These are phyloP conservation scores for Hemibagrus wyckioides DNA, from an alignment of 2,113 vertebrate genomes.

Conservation along the genomic window DNA sequence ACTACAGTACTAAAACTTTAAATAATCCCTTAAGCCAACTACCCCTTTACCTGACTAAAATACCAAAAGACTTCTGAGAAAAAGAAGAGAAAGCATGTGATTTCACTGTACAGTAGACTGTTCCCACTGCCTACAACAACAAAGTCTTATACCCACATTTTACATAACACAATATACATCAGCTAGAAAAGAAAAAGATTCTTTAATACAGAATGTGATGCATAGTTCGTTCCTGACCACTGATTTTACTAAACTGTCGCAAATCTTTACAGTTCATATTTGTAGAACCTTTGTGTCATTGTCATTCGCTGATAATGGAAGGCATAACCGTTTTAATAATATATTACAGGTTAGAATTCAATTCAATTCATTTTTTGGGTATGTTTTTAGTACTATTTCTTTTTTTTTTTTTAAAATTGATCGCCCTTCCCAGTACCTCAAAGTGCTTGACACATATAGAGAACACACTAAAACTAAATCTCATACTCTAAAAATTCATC, in stretches of 20 bases:
- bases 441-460: neutral
- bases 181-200: neutral
- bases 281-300: neutral
- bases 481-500: neutral
- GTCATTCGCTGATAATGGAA: neutral
- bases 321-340: neutral
- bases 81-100: neutral
- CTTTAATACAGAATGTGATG: neutral
- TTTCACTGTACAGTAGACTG: neutral
- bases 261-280: neutral
- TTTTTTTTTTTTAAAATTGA: neutral
- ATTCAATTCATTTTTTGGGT: neutral
- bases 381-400: neutral
- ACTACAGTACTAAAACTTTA: neutral
- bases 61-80: neutral
- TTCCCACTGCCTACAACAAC: neutral
- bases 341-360: neutral
- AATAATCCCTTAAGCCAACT: neutral
- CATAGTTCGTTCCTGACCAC: neutral
- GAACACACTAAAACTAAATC: neutral
- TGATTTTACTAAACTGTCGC: neutral
- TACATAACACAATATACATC: neutral
- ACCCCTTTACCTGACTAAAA: neutral
- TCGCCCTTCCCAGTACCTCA: neutral
- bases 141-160: neutral